Base-by-base conservation (phyloP, 2,113 vertebrate species). In the Lepisosteus oculatus region DNA sequence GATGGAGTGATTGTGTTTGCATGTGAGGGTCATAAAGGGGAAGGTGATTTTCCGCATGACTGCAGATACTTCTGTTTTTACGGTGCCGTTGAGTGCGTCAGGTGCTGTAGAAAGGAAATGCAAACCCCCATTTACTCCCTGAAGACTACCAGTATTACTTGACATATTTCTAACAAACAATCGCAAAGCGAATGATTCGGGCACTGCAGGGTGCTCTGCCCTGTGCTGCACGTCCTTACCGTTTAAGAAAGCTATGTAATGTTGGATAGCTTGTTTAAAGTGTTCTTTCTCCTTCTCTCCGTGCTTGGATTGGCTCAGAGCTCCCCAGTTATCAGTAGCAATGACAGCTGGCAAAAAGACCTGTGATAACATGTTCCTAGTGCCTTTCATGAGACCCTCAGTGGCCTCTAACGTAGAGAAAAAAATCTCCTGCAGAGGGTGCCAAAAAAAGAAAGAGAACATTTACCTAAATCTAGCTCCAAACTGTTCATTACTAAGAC, bases 381-480 rank as follows among this genome's bases (percentile, higher is more conserved):
- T 66, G 56, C 90, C 93, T 76, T 4, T 64, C 3, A 94, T 63
- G 43, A 95, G 82, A 66, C 93, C 93, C n/a, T 86, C 78, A 12
- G 81, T 88, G 45, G 87, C 90, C 88, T 96, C 93, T 55, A 95
- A 54, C 83, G 88, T 68, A 74, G 85, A 87, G 79, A 95, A 93
- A 6, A 78, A 80, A 51, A 85, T 67, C 57, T 94, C 92, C 95
- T 96, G 76, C 47, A 88, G 88, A 69, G 29, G 1, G 7, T 6
- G 55, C 12, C 14, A 69, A 64, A 29, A 29, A 12, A 61, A 73
- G 29, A 79, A 14, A 69, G 45, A 56, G 55, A 43, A 43, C 42
- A 68, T 51, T 15, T 6, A 68, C 73, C 7, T 44, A 2, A 61
- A 8, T 57, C 68, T 59, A 41, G 3, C 13, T 15, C 12, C 67